Evolutionary conservation across 2,797 vertebrate species (phyloP).

Genomic region (Sebastes goodei): DNA sequence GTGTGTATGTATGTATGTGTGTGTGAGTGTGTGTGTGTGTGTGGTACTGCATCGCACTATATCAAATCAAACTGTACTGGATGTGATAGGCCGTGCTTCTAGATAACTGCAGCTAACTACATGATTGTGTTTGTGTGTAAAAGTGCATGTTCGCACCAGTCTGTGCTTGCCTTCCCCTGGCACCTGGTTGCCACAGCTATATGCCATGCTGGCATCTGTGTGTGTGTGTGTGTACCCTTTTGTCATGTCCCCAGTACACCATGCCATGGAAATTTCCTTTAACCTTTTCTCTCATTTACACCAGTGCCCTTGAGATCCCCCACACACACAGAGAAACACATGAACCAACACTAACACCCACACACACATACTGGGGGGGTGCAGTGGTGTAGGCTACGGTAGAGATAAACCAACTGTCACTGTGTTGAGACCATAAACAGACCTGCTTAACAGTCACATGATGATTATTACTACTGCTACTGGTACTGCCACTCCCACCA

Average conservation of each 20-base stretch:
- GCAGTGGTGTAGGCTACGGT: not conserved
- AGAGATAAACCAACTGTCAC: constrained; percentile 36
- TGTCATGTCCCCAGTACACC: not conserved
- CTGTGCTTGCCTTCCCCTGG: constrained; percentile 48
- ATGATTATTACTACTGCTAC: not conserved
- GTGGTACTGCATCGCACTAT: not conserved
- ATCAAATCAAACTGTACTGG: constrained; percentile 13
- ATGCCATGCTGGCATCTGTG: constrained; percentile 20
- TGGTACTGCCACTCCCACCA: not conserved
- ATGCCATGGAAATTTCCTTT: constrained; percentile 64
- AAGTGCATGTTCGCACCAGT: constrained; percentile 26
- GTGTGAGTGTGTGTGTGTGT: constrained; percentile 4
- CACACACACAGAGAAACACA: not conserved
- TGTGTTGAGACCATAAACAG: constrained; percentile 38
- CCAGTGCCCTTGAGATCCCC: not conserved
- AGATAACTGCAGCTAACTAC: not conserved
- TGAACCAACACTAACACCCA: not conserved
- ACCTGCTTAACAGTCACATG: constrained; percentile 19
- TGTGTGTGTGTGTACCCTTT: not conserved
- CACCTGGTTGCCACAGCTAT: constrained; percentile 57
- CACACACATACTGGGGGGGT: not conserved
- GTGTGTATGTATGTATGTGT: not conserved
- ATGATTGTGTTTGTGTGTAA: constrained; percentile 1
- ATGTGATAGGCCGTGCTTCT: not conserved
- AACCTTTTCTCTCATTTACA: constrained; percentile 56